Evolutionary conservation across 1,140 invertebrate species (phyloP).

Genomic region (Zaprionus capensis): DNA sequence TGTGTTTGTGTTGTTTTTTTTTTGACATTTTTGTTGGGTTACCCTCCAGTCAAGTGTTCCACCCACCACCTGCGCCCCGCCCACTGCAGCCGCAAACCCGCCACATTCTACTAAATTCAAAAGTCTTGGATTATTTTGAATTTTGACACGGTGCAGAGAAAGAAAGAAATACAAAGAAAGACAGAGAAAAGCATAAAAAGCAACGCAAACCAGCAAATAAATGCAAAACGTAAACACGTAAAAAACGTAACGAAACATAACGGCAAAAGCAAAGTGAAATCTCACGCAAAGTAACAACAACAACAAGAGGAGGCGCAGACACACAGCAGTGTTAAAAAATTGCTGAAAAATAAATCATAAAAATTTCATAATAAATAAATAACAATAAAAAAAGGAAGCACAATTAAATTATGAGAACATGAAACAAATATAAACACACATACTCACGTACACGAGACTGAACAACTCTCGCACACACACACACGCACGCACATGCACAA

Average conservation of each 20-base stretch:
- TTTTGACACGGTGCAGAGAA: slow-evolving; percentile 42
- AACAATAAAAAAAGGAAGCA: background rate
- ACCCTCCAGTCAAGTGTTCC: background rate
- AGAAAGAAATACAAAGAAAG: slow-evolving; percentile 15
- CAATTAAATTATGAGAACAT: slow-evolving; percentile 10
- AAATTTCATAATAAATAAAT: slow-evolving; percentile 9
- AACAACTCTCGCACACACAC: slow-evolving; percentile 4
- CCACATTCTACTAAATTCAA: slow-evolving; percentile 61
- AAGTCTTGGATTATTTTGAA: slow-evolving; percentile 84
- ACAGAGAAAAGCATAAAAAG: slow-evolving; percentile 18
- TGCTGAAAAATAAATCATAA: slow-evolving; percentile 16
- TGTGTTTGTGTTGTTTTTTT: slow-evolving; percentile 46
- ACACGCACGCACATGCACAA: slow-evolving; percentile 14
- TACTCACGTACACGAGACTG: background rate
- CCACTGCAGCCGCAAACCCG: background rate
- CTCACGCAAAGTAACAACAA: slow-evolving; percentile 54
- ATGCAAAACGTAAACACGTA: slow-evolving; percentile 23
- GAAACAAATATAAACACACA: slow-evolving; percentile 16
- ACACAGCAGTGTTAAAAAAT: slow-evolving; percentile 17
- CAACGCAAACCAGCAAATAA: slow-evolving; percentile 29
- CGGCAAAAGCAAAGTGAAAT: slow-evolving; percentile 70
- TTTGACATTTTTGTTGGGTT: slow-evolving; percentile 56
- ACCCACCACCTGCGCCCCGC: background rate
- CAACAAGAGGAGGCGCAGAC: slow-evolving; percentile 41
- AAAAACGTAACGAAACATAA: slow-evolving; percentile 28